Conservation (phyloP, 2,113 vertebrate genomes). For the Indri indri region DNA sequence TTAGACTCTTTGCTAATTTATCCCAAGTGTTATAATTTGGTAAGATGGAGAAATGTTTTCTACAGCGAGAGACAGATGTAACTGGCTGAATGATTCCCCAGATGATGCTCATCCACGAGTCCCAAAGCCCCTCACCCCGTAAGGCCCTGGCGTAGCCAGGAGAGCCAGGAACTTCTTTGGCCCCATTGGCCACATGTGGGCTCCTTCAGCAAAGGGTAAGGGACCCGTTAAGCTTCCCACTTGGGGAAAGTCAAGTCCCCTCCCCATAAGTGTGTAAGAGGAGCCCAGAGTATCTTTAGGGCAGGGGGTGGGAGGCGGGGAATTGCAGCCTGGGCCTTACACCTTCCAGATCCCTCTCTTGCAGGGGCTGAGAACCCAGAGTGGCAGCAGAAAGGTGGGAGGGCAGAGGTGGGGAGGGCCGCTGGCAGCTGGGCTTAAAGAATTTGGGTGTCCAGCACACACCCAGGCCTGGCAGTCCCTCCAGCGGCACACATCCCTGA, state of each 20-base stretch:
- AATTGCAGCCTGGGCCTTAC: background rate
- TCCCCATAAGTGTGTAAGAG: rapidly evolving
- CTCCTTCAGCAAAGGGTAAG: background rate
- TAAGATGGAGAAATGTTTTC: background rate
- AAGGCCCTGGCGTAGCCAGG: background rate
- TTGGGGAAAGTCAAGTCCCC: background rate
- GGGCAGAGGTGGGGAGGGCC: too few species aligned
- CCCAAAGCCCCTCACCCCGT: background rate
- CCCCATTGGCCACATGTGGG: background rate
- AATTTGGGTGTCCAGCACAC: rapidly evolving
- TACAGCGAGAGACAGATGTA: background rate
- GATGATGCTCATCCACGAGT: rapidly evolving
- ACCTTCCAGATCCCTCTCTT: background rate
- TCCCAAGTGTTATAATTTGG: background rate
- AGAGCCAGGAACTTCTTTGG: too few species aligned
- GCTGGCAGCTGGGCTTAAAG: background rate
- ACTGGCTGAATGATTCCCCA: too few species aligned
- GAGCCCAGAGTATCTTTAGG: background rate
- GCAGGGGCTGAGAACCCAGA: background rate
- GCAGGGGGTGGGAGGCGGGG: too few species aligned
- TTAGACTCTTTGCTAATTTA: background rate
- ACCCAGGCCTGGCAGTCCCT: background rate
- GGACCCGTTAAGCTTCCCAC: background rate
- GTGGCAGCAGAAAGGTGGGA: background rate
- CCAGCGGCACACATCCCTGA: background rate